Percentiles rank a stretch among this genome's conserved stretches.
phyloP scores from a whole-genome alignment of 2,797 vertebrate species.

The Echeneis naucrates region DNA sequence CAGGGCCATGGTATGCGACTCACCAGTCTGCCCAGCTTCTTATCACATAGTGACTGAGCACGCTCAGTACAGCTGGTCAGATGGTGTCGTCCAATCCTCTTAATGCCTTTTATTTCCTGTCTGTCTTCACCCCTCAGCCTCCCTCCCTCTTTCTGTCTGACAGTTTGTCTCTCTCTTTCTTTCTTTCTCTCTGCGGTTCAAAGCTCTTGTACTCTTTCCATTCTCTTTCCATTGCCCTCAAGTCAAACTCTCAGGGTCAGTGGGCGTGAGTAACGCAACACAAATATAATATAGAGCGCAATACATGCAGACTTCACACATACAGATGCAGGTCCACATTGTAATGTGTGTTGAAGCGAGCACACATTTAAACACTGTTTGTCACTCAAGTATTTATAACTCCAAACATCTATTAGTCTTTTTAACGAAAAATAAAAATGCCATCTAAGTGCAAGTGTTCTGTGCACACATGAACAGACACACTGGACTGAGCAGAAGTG shows the following conservation, averaged over 20 bases:
- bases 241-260: constrained; percentile 67
- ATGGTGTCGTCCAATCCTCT: constrained; percentile 50
- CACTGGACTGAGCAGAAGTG: constrained; percentile 19
- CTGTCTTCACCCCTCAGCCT: constrained; percentile 25
- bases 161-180: constrained; percentile 12
- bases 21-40: constrained; percentile 39
- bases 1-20: constrained; percentile 49
- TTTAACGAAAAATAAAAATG: not conserved
- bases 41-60: constrained; percentile 59
- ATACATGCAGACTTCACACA: constrained; percentile 45
- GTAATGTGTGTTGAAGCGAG: not conserved
- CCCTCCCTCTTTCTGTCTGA: constrained; percentile 10
- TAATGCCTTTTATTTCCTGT: constrained; percentile 52
- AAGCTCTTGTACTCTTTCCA: constrained; percentile 46
- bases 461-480: constrained; percentile 41
- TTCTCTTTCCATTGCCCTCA: constrained; percentile 45
- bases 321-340: constrained; percentile 3
- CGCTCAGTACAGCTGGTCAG: constrained; percentile 63
- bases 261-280: constrained; percentile 58
- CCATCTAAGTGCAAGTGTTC: not conserved
- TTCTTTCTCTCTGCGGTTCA: constrained; percentile 38
- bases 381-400: not conserved
- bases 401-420: not conserved
- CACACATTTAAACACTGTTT: not conserved
- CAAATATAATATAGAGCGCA: constrained; percentile 40